Conservation (phyloP, 2,113 vertebrate genomes). For the Entosphenus tridentatus region DNA sequence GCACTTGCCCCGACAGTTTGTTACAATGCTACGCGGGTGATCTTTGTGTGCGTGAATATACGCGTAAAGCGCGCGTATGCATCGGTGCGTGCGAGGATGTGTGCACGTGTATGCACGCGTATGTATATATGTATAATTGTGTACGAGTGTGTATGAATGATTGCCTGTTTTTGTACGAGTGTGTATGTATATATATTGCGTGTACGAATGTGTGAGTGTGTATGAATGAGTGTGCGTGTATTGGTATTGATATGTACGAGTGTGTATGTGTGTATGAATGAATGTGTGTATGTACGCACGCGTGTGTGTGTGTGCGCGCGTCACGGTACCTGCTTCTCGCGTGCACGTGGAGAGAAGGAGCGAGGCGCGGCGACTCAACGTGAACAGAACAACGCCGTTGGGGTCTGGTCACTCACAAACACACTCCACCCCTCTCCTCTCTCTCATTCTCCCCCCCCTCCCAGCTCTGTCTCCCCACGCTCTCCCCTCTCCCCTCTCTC, state of each 20-base stretch:
- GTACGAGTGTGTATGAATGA: neutral
- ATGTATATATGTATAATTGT: neutral
- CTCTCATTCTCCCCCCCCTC: no score
- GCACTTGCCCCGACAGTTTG: no score
- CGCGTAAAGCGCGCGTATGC: neutral
- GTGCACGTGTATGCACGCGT: neutral
- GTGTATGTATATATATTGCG: neutral
- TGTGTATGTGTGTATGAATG: neutral
- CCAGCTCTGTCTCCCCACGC: no score
- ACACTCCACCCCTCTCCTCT: no score
- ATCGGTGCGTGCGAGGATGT: neutral
- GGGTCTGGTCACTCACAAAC: no score
- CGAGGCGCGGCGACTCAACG: no score
- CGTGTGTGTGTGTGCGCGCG: neutral
- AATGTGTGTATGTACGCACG: neutral
- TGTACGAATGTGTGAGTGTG: neutral
- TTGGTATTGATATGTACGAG: neutral
- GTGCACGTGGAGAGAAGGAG: no score
- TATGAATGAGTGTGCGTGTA: neutral
- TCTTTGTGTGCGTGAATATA: conserved; percentile 2
- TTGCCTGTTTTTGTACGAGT: neutral
- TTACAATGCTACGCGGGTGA: neutral
- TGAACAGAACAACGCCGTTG: no score
- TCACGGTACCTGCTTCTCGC: no score
- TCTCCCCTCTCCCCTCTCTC: no score